Conservation (phyloP, 2,113 vertebrate genomes). For the Cochlearius cochlearius region DNA sequence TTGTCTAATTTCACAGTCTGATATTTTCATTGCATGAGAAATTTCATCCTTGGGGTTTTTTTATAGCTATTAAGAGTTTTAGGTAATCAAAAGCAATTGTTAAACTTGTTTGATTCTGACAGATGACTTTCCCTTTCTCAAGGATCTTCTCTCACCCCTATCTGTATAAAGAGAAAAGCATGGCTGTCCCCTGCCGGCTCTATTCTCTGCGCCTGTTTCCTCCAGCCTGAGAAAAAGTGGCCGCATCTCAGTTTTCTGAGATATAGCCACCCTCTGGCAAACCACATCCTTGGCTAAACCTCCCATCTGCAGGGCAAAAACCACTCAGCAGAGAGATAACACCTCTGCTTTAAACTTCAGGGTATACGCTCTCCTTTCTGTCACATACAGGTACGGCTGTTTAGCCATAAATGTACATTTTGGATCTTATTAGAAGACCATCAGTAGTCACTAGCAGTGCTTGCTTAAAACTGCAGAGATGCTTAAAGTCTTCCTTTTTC, state of each 20-base stretch:
- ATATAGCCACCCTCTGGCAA: not conserved
- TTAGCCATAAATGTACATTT: not conserved
- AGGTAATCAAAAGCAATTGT: not conserved
- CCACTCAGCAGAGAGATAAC: not conserved
- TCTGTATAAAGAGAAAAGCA: not conserved
- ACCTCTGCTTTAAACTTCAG: not conserved
- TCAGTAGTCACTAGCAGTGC: not conserved
- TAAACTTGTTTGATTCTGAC: not conserved
- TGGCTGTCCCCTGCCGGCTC: not conserved
- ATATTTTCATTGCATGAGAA: not conserved
- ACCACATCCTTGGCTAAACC: not conserved
- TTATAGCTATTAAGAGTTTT: not conserved
- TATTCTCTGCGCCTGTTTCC: accelerated
- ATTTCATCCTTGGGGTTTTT: not conserved
- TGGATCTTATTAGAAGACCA: not conserved
- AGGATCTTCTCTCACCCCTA: not conserved
- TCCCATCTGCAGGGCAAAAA: not conserved
- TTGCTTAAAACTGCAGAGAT: not conserved
- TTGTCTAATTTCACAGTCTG: slow-evolving; percentile 11
- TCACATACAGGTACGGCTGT: not conserved
- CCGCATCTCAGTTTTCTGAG: not conserved
- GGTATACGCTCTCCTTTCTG: not conserved
- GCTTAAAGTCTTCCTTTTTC: not conserved
- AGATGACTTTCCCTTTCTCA: not conserved
- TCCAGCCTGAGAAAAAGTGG: not conserved